A percentile compares a stretch with the other conserved stretches of the same genome.
Conservation (phyloP, 2,797 vertebrate species). For the Acrossocheilus fasciatus region DNA sequence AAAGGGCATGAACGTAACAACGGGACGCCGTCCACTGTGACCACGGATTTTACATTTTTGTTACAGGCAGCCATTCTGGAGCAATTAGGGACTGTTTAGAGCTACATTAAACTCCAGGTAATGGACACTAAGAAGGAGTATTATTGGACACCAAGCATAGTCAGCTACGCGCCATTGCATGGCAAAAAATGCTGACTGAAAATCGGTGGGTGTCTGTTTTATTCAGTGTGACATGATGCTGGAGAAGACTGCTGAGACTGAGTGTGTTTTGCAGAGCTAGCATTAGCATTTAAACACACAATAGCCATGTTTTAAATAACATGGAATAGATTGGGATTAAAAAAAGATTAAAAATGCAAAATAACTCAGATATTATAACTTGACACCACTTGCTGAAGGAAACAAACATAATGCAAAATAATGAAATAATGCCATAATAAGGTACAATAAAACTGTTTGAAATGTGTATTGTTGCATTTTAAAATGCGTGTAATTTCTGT, state of each 20-base stretch:
- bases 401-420: background rate
- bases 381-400: background rate
- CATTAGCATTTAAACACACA: background rate
- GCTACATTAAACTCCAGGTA: background rate
- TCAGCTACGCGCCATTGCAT: conserved; percentile 18
- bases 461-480: background rate
- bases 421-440: background rate
- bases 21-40: conserved; percentile 63
- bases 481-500: background rate
- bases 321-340: background rate
- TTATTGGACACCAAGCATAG: conserved; percentile 29
- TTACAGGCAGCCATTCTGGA: conserved; percentile 57
- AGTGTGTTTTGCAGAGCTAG: conserved; percentile 9
- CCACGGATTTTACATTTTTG: conserved; percentile 60
- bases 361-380: background rate
- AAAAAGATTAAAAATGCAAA: background rate
- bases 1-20: conserved; percentile 66
- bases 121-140: conserved; percentile 39
- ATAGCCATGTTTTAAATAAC: background rate
- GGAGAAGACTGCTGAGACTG: conserved; percentile 2
- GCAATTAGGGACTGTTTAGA: conserved; percentile 63
- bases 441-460: background rate
- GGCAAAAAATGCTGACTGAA: conserved; percentile 49
- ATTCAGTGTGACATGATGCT: conserved; percentile 26
- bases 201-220: conserved; percentile 32